Conservation (phyloP, 2,797 vertebrate genomes). For the Bovichtus diacanthus region DNA sequence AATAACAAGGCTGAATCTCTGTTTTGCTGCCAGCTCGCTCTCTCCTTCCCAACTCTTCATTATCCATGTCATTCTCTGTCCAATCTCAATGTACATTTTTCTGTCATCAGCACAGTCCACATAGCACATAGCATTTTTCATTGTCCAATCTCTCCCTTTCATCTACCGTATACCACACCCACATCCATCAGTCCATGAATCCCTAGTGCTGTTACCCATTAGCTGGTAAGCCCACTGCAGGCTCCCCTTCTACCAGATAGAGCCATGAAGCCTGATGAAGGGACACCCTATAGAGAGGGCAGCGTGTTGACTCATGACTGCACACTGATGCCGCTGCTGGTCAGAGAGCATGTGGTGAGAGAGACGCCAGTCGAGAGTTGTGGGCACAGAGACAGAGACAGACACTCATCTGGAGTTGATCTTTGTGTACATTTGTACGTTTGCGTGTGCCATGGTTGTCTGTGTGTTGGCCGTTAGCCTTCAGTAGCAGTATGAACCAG, state of each 20-base stretch:
- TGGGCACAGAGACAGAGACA: conserved; percentile 10
- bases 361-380: conserved; percentile 32
- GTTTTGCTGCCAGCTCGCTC: conserved; percentile 22
- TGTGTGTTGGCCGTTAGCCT: not conserved
- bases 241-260: conserved; percentile 39
- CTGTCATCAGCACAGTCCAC: conserved; percentile 14
- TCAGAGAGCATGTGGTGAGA: conserved; percentile 40
- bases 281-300: conserved; percentile 26
- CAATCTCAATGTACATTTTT: not conserved
- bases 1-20: conserved; percentile 54
- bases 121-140: conserved; percentile 37
- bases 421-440: not conserved
- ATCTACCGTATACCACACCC: conserved; percentile 40
- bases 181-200: conserved; percentile 28
- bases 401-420: conserved; percentile 36
- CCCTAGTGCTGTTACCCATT: conserved; percentile 51
- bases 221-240: conserved; percentile 31
- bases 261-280: conserved; percentile 47
- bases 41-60: not conserved
- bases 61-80: conserved; percentile 15
- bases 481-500: not conserved
- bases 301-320: conserved; percentile 64
- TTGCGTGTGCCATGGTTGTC: not conserved
- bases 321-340: conserved; percentile 37
- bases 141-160: conserved; percentile 21